Evolutionary conservation across 2,888 invertebrate genomes (phyloP), one percentile per base, ranked within the genome.

Genomic region (Microdon myrmicae): DNA sequence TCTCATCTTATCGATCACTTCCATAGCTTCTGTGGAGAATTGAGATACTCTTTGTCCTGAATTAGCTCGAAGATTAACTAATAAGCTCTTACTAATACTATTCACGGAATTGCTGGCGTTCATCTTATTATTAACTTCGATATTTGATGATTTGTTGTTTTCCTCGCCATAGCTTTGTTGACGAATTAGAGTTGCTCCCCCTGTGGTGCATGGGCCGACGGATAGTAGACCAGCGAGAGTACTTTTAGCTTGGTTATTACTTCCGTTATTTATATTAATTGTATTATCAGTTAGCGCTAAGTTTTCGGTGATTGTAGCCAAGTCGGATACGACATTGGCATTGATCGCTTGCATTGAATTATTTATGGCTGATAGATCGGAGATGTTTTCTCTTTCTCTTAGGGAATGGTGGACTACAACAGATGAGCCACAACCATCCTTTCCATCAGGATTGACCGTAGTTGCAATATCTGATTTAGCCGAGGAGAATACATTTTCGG

Each of bases 241-340:
- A 49, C 68, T 71, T 17, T 70, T 71, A n/a, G 74, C 76, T 8
- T 76, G 73, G 0, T 82, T 75, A 71, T 84, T 82, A 70, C 84
- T 84, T 70, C 84, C 84, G 72, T 84, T 75, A 72, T 84, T 82
- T 71, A 85, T 84, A 71, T 84, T 84, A 72, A 84, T 84, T 70
- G 82, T 83, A 68, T 84, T 85, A 17, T 87, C 87, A 20, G 86
- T 85, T 7, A 91, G 82, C 1, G 90, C 87, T 34, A 91, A 79
- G 64, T 89, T 90, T 80, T 93, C 93, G 7, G 93, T 92, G 72
- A 93, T 93, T 20, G 93, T 92, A 3, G 92, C 92, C 71, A 93
- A 82, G 82, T 93, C 93, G 81, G 81, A 74, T 43, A 77, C 74
- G 28, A 73, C 74, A 22, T 75, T 74, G 19, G 85, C 82, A 67